Base-by-base conservation (phyloP, 2,113 vertebrate species). In the Thalassoma bifasciatum region DNA sequence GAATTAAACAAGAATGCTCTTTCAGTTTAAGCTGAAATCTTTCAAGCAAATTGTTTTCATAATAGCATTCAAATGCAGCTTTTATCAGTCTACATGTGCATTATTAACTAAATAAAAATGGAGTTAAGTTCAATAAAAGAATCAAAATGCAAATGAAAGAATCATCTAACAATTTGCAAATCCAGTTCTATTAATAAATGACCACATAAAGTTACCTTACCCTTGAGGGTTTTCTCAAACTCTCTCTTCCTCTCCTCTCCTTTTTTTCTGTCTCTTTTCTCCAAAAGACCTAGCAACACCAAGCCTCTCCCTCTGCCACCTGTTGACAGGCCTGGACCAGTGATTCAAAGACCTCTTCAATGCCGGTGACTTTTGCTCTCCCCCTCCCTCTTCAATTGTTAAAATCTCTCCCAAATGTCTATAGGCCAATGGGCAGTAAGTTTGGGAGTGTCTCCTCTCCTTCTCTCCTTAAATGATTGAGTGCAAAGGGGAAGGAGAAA, bases 351-450 rank as follows among this genome's bases (percentile, higher is more conserved):
- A 86, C 79, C 56, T 88, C 79, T 72, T 34, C 66, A 62, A 75
- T 86, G 75, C 75, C 65, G 59, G 17, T 76, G 52, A 82, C 89
- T 79, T 90, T 81, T 71, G 71, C 70, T 81, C 64, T 59, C 58
- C 60, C 84, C 74, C 80, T 82, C 82, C 72, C 65, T 64, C 80
- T 53, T 73, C 72, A 64, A 79, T 88, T 70, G 78, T 90, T 91
- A 92, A 92, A 91, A 90, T 72, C 73, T 70, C 49, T 91, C 36
- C 52, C 62, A 86, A 62, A 81, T 81, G 82, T 87, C 47, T 70
- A 59, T 77, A 66, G 92, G 85, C 93, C 93, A 95, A 92, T 93
- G 86, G 84, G 92, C 73, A 86, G 79, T 82, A 1, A 84, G 79
- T 76, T 0, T 61, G 93, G 93, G 92, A 89, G 87, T 93, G 91